Percentiles rank a stretch among this genome's conserved stretches.
Evolutionary conservation across 2,888 invertebrate genomes (phyloP).

Genomic region (Amiota minor): DNA sequence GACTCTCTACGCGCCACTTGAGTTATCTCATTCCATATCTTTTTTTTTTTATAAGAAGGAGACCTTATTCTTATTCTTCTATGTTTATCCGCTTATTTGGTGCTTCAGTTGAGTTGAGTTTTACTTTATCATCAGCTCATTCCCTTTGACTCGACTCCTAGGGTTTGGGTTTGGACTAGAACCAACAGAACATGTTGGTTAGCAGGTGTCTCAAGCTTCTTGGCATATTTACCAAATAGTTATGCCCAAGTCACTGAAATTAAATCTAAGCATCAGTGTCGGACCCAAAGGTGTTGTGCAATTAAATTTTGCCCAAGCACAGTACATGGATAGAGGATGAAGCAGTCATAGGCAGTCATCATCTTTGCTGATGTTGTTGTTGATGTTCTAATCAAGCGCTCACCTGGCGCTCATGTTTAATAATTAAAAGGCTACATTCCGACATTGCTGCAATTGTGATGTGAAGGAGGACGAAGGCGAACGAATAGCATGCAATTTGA

Average conservation of each 20-base stretch:
- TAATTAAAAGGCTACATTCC: conserved; percentile 16
- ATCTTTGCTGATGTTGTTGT: too few species aligned
- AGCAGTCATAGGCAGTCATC: not conserved
- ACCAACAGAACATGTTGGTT: not conserved
- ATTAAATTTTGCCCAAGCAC: conserved; percentile 20
- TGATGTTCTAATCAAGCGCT: conserved; percentile 16
- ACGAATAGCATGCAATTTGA: conserved; percentile 5
- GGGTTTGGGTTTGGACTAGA: too few species aligned
- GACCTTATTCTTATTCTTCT: too few species aligned
- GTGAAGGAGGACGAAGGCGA: too few species aligned
- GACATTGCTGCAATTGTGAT: too few species aligned
- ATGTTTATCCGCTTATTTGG: too few species aligned
- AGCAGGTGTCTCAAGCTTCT: conserved; percentile 20
- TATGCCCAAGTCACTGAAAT: conserved; percentile 16
- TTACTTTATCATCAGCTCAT: too few species aligned
- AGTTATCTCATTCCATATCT: too few species aligned
- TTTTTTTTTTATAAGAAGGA: too few species aligned
- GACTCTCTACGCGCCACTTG: not conserved
- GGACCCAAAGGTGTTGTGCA: conserved; percentile 24
- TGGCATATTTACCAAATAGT: conserved; percentile 18
- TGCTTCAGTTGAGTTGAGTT: too few species aligned
- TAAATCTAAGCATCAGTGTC: conserved; percentile 14
- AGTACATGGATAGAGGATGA: not conserved
- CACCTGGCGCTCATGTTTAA: conserved; percentile 15
- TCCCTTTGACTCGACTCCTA: too few species aligned